A percentile compares a stretch with the other conserved stretches of the same genome.
phyloP scores from a whole-genome alignment of 2,113 vertebrate genomes.

The Morone chrysops region DNA sequence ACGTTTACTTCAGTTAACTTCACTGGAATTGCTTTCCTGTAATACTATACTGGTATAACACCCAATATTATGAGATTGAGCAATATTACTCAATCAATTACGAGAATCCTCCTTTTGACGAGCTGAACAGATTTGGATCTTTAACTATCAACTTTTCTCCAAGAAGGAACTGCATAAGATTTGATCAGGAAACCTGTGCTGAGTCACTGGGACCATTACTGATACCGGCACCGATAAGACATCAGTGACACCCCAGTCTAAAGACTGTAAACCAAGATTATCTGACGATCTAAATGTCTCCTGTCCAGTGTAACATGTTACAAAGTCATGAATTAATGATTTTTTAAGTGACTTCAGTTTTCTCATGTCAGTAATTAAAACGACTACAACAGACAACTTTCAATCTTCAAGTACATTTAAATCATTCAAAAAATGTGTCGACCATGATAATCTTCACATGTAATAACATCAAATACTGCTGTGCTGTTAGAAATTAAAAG shows the following conservation, averaged over 20 bases:
- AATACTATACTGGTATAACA: too few species aligned
- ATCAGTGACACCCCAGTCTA: not conserved
- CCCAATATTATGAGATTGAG: too few species aligned
- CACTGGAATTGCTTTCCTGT: too few species aligned
- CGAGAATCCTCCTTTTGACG: not conserved
- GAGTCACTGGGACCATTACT: not conserved
- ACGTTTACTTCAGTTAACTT: too few species aligned
- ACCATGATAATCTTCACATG: not conserved
- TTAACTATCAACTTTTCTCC: too few species aligned
- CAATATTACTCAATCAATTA: not conserved
- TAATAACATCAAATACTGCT: constrained; percentile 1
- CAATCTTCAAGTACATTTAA: not conserved
- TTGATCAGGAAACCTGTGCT: constrained; percentile 9
- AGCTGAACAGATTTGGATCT: too few species aligned
- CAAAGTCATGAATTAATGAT: constrained; percentile 18
- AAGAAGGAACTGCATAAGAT: not conserved
- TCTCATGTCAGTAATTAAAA: constrained; percentile 4
- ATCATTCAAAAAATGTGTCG: not conserved
- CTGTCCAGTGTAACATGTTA: constrained; percentile 13
- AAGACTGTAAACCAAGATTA: constrained; percentile 25
- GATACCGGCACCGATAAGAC: constrained; percentile 22
- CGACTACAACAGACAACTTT: not conserved
- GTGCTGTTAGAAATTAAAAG: not conserved
- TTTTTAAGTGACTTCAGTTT: not conserved
- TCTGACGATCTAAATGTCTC: constrained; percentile 5